A percentile compares a stretch with the other conserved stretches of the same genome.
Conservation (phyloP, 2,113 vertebrate species). For the Hippotragus niger region DNA sequence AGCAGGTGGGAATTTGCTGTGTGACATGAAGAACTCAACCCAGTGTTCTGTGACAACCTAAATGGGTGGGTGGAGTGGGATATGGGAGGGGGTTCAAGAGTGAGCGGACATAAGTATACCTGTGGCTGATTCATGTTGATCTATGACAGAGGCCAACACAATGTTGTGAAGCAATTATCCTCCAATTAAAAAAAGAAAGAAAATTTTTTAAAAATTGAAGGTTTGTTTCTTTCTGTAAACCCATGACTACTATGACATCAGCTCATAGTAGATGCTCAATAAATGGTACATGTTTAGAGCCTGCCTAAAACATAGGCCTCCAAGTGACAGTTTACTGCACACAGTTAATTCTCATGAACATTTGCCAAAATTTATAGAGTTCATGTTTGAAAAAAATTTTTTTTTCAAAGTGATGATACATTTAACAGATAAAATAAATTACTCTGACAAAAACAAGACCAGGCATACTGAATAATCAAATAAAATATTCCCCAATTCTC, state of each 20-base stretch:
- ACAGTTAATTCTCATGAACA: background rate
- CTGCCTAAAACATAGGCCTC: fast-evolving
- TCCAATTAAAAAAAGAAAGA: background rate
- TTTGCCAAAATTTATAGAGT: background rate
- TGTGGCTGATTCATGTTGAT: background rate
- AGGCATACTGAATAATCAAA: background rate
- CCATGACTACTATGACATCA: background rate
- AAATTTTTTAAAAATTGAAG: background rate
- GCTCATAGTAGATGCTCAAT: background rate
- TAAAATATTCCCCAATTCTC: background rate
- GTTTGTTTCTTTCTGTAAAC: background rate
- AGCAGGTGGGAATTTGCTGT: background rate
- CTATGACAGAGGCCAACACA: background rate
- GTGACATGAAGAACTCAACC: background rate
- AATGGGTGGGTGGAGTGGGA: background rate
- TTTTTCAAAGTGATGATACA: background rate
- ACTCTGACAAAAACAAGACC: background rate
- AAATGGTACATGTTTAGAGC: background rate
- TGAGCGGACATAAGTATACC: background rate
- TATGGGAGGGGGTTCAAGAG: background rate
- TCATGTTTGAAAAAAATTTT: background rate
- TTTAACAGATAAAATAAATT: background rate
- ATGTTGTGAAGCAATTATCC: background rate
- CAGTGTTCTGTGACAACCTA: background rate
- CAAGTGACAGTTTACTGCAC: background rate